Base-by-base conservation (phyloP, 1,140 invertebrate genomes). In the Drosophila kepulauana region DNA sequence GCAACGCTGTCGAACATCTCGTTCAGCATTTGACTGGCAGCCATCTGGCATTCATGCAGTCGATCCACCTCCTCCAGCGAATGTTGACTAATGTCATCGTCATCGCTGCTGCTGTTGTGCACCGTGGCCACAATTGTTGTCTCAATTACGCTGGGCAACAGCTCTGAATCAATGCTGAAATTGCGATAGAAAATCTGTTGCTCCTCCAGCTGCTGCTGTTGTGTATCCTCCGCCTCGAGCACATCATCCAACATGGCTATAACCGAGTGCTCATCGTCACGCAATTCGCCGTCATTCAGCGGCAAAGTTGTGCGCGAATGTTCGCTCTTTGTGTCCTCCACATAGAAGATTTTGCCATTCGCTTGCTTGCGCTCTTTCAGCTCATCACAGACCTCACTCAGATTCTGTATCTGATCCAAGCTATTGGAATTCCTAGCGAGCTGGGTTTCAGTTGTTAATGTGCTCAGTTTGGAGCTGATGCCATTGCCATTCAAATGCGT, bases 171-270 rank as follows among this genome's bases (percentile, higher is more conserved):
- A 15, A 91, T 63, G 38, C 88, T 91, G 15, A 79, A 90, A 52
- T 92, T 84, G 0, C 91, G 75, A 51, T 64, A 77, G 28, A 79
- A 91, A n/a, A 85, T 80, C 1, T 88, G 73, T 11, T 73, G 74
- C 7, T 81, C 74, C 10, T 76, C 72, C 52, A 70, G 68, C 13
- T 70, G 74, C 3, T 48, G 57, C n/a, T 75, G 78, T 15, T 76
- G 71, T 1, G 46, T 57, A 10, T 91, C 91, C 49, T 88, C 89
- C 0, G 77, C 87, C n/a, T 92, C 75, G 3, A 92, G 77, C 5
- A 92, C 86, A 77, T 92, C 79, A 30, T 92, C 91, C 45, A 92
- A 16, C 80, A 92, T 86, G 20, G 86, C 91, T 33, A 92, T 79
- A 1, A 92, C 91, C 0, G 91, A 92, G 16, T 80, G 86, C 10